A percentile compares a stretch with the other conserved stretches of the same genome.
Evolutionary conservation across 23 tunicate species (phyloP).

Genomic region (Phallusia fumigata): DNA sequence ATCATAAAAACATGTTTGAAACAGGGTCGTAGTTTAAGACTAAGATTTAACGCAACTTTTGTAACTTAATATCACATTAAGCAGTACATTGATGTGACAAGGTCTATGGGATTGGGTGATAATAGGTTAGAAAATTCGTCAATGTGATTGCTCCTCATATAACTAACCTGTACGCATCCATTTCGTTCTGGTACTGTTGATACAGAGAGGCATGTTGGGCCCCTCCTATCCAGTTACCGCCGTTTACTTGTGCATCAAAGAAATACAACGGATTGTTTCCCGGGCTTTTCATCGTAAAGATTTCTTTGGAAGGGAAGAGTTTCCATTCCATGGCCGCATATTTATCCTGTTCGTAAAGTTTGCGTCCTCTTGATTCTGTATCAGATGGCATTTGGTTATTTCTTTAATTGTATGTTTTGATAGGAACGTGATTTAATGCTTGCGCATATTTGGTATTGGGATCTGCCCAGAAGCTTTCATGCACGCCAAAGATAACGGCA

Average conservation of each 20-base stretch:
- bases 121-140: too few species aligned
- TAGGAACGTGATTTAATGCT: too few species aligned
- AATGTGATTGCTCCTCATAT: not conserved
- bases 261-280: not conserved
- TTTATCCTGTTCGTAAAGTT: not conserved
- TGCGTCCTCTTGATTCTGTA: not conserved
- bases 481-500: too few species aligned
- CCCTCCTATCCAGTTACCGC: not conserved
- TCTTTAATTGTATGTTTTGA: not conserved
- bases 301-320: not conserved
- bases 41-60: too few species aligned
- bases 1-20: not conserved
- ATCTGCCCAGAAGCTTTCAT: too few species aligned
- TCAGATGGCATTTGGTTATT: not conserved
- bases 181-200: not conserved
- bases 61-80: too few species aligned
- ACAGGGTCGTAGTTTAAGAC: not conserved
- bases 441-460: too few species aligned
- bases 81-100: too few species aligned
- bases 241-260: not conserved
- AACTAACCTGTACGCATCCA: not conserved
- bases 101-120: too few species aligned
- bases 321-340: not conserved
- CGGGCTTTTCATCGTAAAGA: not conserved
- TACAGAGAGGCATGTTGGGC: not conserved